phyloP scores from a whole-genome alignment of 2,797 vertebrate genomes.

The Poecilia gillii region DNA sequence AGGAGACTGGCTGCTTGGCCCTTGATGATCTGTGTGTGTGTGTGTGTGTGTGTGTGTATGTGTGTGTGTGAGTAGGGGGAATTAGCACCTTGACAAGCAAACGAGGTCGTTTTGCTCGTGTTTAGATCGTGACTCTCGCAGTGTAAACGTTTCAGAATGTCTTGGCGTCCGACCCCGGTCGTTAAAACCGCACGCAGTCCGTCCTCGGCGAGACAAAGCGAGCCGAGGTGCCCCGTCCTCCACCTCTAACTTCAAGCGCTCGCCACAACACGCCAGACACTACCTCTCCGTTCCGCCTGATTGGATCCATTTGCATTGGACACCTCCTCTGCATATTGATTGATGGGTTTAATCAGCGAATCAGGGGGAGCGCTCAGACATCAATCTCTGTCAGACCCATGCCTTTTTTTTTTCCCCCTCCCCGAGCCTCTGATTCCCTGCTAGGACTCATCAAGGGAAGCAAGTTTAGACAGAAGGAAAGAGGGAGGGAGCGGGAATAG shows the following conservation, averaged over 20 bases:
- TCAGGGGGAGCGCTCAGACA: slow-evolving; percentile 93
- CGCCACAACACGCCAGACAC: slow-evolving; percentile 80
- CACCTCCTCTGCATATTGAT: slow-evolving; percentile 98
- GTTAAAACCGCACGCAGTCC: slow-evolving; percentile 13
- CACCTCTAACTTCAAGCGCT: slow-evolving; percentile 80
- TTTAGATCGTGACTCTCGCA: slow-evolving; percentile 34
- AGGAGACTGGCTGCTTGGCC: slow-evolving; percentile 62
- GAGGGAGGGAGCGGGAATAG: slow-evolving; percentile 47
- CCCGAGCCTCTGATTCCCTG: slow-evolving; percentile 78
- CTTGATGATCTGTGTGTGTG: slow-evolving; percentile 58
- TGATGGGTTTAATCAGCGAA: slow-evolving; percentile 99
- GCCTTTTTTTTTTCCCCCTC: slow-evolving; percentile 69
- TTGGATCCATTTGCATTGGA: slow-evolving; percentile 95
- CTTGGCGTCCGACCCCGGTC: neutral
- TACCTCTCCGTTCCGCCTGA: slow-evolving; percentile 87
- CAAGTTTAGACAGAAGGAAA: slow-evolving; percentile 77
- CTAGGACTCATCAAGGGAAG: slow-evolving; percentile 83
- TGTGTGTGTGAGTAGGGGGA: slow-evolving; percentile 37
- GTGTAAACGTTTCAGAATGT: slow-evolving; percentile 31
- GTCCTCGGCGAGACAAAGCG: slow-evolving; percentile 56
- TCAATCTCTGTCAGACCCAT: slow-evolving; percentile 88
- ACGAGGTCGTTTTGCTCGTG: slow-evolving; percentile 58
- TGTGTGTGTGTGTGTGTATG: slow-evolving; percentile 32
- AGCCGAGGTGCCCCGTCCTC: slow-evolving; percentile 72
- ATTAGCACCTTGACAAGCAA: slow-evolving; percentile 64